Evolutionary conservation across 2,888 invertebrate species (phyloP).

Genomic region (Piscicola geometra): DNA sequence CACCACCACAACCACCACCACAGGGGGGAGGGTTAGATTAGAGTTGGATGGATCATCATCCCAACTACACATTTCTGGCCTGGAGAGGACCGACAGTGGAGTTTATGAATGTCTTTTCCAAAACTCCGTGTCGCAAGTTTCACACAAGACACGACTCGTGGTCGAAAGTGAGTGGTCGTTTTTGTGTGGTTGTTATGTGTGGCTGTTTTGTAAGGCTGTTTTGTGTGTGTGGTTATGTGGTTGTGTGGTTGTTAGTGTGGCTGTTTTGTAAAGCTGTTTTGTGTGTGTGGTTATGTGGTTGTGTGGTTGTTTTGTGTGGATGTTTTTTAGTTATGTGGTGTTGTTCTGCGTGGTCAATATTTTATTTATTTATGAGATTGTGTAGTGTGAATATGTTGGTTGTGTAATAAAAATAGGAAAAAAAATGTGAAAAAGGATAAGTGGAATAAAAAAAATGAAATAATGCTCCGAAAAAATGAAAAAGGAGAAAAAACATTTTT

Average conservation of each 20-base stretch:
- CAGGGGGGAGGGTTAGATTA: background rate
- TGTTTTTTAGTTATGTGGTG: no score
- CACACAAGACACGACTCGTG: slow-evolving; percentile 89
- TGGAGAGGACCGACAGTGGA: slow-evolving; percentile 88
- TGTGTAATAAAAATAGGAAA: no score
- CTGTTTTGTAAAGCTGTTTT: background rate
- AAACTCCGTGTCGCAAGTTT: slow-evolving; percentile 91
- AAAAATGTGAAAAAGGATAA: no score
- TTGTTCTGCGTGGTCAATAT: no score
- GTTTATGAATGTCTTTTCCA: slow-evolving; percentile 93
- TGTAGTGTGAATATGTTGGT: no score
- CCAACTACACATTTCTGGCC: slow-evolving; percentile 68
- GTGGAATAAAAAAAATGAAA: no score
- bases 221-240: background rate
- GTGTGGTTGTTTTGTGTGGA: background rate
- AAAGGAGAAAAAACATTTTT: no score
- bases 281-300: background rate
- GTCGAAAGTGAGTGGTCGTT: slow-evolving; percentile 68
- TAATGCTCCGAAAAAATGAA: no score
- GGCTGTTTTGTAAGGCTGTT: background rate
- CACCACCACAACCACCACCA: background rate
- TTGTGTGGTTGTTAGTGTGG: background rate
- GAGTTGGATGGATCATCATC: slow-evolving; percentile 22
- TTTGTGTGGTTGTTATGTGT: background rate
- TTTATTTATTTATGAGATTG: no score